Evolutionary conservation across 2,888 invertebrate genomes (phyloP), one percentile per base, ranked within the genome.

Genomic region (Halocaridina rubra): DNA sequence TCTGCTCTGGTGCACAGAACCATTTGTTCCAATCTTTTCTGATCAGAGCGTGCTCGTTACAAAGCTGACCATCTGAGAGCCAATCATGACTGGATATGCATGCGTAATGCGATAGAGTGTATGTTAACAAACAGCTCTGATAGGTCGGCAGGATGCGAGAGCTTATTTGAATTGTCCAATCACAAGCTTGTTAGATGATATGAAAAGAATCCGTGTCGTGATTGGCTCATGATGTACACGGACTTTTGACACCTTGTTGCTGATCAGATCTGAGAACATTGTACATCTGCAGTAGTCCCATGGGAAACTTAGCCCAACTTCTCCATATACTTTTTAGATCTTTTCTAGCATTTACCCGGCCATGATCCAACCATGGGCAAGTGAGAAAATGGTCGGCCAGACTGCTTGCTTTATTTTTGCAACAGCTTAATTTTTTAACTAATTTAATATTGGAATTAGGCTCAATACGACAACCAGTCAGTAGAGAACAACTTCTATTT

Each of bases 381-480:
- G 76, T 77, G 76, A 77, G 61, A 77, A 53, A 57, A 30, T 61
- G 76, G 76, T 33, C 24, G 30, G 13, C 61, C 76, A 77, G 27
- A 19, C 33, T 61, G 32, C 32, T 22, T 77, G 61, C 22, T 59
- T 19, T 57, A n/a, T 61, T 61, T 10, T 8, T 32, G n/a, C 59
- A 53, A 61, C 61, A 16, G 72, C 72, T 74, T 74, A 32, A 24
- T 67, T 29, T 67, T 16, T 67, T 27, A 27, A 67, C 19, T 67
- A n/a, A 16, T 53, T 53, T 53, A n/a, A 53, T 5, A 19, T 10
- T 53, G 16, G 46, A 13, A 13, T 53, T 53, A 53, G 16, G 53
- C 53, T 53, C 53, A 5, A 53, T n/a, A 10, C 53, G 3, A 10
- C 19, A 7, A 5, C 53, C 7, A 53, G 53, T n/a, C 53, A 53